Conservation (phyloP, 1,140 invertebrate genomes). For the Drosophila subobscura region DNA sequence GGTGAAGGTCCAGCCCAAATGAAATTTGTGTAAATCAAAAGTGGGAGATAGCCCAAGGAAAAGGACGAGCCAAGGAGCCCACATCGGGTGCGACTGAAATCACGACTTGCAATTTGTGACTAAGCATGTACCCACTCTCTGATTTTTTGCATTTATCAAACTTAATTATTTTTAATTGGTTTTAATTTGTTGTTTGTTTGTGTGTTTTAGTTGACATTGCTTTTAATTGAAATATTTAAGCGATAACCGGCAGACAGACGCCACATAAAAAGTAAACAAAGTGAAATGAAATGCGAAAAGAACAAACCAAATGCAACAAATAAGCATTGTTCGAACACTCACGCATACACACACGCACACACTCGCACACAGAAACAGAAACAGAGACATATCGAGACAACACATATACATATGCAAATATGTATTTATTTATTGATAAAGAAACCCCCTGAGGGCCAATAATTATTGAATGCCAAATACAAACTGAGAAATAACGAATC, state of each 20-base stretch:
- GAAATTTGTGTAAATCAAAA: constrained; percentile 66
- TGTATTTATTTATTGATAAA: constrained; percentile 60
- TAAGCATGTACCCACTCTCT: background rate
- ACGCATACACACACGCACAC: constrained; percentile 22
- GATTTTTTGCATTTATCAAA: background rate
- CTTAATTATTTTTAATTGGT: constrained; percentile 22
- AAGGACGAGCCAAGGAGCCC: background rate
- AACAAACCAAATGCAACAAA: constrained; percentile 48
- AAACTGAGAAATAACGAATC: constrained; percentile 40
- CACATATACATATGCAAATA: constrained; percentile 63
- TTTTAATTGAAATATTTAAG: constrained; percentile 37
- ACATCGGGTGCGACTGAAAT: no score
- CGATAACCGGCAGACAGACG: constrained; percentile 2
- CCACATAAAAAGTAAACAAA: no score
- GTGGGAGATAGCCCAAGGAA: constrained; percentile 20
- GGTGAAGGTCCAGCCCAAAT: constrained; percentile 31
- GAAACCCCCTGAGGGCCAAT: constrained; percentile 41
- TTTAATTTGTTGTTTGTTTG: constrained; percentile 22
- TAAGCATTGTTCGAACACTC: constrained; percentile 30
- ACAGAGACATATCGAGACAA: constrained; percentile 69
- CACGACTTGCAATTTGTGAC: background rate
- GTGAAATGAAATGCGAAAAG: constrained; percentile 39
- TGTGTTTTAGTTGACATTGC: constrained; percentile 7
- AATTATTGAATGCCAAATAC: constrained; percentile 54
- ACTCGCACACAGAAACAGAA: constrained; percentile 22